Conservation (phyloP, 92 coral and sea anemone species). For the Epizoanthus fatuus region DNA sequence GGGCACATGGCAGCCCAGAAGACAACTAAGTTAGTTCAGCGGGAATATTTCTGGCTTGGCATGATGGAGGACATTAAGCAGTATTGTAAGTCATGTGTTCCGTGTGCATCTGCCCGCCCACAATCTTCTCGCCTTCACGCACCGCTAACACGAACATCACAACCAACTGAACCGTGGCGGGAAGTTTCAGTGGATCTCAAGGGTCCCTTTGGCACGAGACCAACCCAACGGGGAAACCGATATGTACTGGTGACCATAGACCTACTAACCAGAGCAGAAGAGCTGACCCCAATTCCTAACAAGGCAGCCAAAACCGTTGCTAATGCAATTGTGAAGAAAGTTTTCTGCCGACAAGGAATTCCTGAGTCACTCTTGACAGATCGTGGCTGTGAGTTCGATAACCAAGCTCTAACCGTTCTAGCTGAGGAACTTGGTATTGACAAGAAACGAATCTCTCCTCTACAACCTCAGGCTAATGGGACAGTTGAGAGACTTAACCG, state of each 20-base stretch:
- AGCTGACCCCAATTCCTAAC: conserved; percentile 19
- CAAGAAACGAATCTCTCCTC: conserved; percentile 36
- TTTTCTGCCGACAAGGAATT: conserved; percentile 34
- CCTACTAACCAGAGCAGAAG: conserved; percentile 25
- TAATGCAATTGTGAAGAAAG: conserved; percentile 14
- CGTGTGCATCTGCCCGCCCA: conserved; percentile 31
- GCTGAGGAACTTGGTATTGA: conserved; percentile 36
- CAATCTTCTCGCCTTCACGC: conserved; percentile 22
- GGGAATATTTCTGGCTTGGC: conserved; percentile 56
- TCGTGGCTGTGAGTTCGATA: conserved; percentile 30
- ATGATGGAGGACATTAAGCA: conserved; percentile 8
- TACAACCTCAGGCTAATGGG: conserved; percentile 29
- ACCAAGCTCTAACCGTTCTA: conserved; percentile 25
- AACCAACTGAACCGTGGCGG: conserved; percentile 24
- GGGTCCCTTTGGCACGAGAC: conserved; percentile 26
- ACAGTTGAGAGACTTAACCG: conserved; percentile 41
- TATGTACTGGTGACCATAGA: conserved; percentile 2
- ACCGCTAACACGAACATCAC: conserved; percentile 1
- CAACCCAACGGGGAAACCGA: conserved; percentile 17
- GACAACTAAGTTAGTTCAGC: conserved; percentile 47
- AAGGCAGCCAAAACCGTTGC: conserved; percentile 33
- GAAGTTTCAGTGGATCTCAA: conserved; percentile 22
- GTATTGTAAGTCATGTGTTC: conserved; percentile 50
- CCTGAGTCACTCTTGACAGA: conserved; percentile 29
- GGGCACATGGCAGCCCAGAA: conserved; percentile 62